Percentiles rank a stretch among this genome's conserved stretches.
These are phyloP conservation scores for Heliconius ismenius DNA, from an alignment of 2,888 invertebrate genomes.

Conservation along the genomic window DNA sequence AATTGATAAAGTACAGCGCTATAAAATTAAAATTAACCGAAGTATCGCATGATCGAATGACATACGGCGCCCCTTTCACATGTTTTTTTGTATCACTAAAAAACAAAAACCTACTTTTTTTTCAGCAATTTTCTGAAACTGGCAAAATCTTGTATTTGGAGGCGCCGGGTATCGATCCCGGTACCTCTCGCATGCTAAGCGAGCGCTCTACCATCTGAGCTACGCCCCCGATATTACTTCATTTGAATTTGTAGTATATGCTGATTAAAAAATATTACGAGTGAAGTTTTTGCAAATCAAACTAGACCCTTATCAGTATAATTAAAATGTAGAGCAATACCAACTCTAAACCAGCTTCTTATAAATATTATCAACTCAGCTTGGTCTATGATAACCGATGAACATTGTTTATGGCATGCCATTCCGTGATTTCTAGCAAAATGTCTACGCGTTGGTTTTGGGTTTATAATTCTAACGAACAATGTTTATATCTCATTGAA, in stretches of 20 bases:
- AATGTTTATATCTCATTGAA: too few relatives aligned
- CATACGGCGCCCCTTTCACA: neutral
- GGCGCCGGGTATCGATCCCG: slow-evolving; percentile 83
- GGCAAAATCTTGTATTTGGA: slow-evolving; percentile 54
- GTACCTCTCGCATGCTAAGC: slow-evolving; percentile 83
- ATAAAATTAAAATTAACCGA: too few relatives aligned
- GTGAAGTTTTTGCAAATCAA: slow-evolving; percentile 2
- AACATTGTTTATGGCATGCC: too few relatives aligned
- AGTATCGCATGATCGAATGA: neutral
- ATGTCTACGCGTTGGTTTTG: too few relatives aligned
- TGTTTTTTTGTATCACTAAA: too few relatives aligned
- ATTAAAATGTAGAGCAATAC: neutral
- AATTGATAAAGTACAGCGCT: too few relatives aligned
- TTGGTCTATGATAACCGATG: too few relatives aligned
- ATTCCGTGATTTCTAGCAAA: too few relatives aligned
- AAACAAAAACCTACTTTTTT: too few relatives aligned
- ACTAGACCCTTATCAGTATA: slow-evolving; percentile 6
- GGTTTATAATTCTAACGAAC: too few relatives aligned
- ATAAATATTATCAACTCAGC: too few relatives aligned
- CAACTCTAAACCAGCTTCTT: neutral
- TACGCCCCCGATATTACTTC: slow-evolving; percentile 68
- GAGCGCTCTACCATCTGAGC: slow-evolving; percentile 83
- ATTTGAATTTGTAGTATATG: neutral
- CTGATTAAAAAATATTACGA: neutral
- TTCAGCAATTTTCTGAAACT: too few relatives aligned